A percentile compares a stretch with the other conserved stretches of the same genome.
These are phyloP conservation scores for Phyllotis vaccarum DNA, from an alignment of 2,797 vertebrate species.

Conservation along the genomic window DNA sequence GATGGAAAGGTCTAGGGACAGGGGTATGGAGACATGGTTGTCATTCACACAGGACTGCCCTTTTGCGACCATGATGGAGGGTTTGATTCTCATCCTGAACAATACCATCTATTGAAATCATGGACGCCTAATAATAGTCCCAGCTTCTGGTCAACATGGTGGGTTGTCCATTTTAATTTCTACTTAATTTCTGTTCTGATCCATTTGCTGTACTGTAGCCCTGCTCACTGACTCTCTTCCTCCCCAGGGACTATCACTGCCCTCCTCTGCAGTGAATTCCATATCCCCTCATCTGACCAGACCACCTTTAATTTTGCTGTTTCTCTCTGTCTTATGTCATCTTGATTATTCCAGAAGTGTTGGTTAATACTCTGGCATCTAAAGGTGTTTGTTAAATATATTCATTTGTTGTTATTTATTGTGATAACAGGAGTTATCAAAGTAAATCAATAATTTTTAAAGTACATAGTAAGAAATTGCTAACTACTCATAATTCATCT, in stretches of 20 bases:
- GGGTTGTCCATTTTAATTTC: neutral
- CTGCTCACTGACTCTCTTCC: neutral
- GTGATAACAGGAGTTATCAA: neutral
- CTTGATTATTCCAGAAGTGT: neutral
- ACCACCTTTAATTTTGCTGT: neutral
- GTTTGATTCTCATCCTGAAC: neutral
- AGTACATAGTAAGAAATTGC: neutral
- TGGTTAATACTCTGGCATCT: neutral
- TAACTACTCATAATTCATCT: neutral
- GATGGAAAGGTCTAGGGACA: neutral
- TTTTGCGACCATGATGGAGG: neutral
- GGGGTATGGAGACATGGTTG: neutral
- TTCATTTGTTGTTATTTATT: slow-evolving; percentile 10
- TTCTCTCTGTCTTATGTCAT: neutral
- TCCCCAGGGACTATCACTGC: neutral
- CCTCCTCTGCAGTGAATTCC: neutral
- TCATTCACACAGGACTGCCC: neutral
- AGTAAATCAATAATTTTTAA: neutral
- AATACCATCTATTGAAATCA: neutral
- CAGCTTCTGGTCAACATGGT: neutral
- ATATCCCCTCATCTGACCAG: neutral
- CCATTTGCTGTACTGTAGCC: rapidly evolving
- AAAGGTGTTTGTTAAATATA: neutral
- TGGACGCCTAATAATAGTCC: neutral
- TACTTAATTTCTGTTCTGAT: rapidly evolving